Conservation (phyloP, 1,140 invertebrate species). For the Pogonomyrmex californicus region DNA sequence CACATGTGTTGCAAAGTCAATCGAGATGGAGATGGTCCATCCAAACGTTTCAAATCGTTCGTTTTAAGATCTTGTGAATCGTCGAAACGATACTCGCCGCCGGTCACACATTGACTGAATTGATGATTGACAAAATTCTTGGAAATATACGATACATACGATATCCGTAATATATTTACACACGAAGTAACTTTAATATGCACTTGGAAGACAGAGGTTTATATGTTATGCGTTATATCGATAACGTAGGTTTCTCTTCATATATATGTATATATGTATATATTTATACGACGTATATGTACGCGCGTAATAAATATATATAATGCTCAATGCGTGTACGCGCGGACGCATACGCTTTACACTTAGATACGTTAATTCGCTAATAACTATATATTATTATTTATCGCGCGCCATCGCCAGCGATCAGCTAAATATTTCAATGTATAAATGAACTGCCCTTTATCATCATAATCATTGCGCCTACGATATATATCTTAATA, state of each 20-base stretch:
- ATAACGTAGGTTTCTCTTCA: constrained; percentile 58
- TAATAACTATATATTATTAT: constrained; percentile 41
- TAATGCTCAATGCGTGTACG: constrained; percentile 48
- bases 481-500: not conserved
- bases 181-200: constrained; percentile 80
- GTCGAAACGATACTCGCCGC: constrained; percentile 46
- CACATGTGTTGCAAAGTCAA: not conserved
- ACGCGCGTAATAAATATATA: constrained; percentile 62
- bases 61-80: constrained; percentile 28
- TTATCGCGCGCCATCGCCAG: constrained; percentile 45
- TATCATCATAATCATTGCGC: not conserved
- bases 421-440: constrained; percentile 44
- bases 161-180: constrained; percentile 79
- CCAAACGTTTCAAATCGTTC: not conserved
- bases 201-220: constrained; percentile 86
- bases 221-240: constrained; percentile 77
- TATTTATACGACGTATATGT: constrained; percentile 66
- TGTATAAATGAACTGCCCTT: constrained; percentile 32
- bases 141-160: constrained; percentile 65
- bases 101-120: constrained; percentile 26
- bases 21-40: not conserved
- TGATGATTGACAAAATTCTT: constrained; percentile 59
- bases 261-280: constrained; percentile 64
- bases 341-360: constrained; percentile 59
- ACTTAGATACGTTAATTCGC: constrained; percentile 59